phyloP scores from a whole-genome alignment of 2,888 invertebrate species.

The Agrochola litura region DNA sequence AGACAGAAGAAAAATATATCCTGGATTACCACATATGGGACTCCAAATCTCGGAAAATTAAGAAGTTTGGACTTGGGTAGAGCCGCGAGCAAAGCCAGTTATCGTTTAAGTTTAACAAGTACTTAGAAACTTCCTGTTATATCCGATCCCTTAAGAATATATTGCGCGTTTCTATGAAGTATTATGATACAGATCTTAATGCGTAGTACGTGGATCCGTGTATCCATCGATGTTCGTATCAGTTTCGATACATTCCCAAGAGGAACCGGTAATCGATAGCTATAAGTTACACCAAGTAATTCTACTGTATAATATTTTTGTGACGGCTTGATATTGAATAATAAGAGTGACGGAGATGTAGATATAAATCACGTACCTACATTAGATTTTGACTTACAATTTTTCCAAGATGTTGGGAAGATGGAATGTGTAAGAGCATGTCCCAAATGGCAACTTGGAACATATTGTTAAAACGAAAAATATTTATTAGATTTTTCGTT shows the following conservation, averaged over 20 bases:
- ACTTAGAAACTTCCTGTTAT: slow-evolving; percentile 47
- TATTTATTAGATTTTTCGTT: not conserved
- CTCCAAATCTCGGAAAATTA: slow-evolving; percentile 26
- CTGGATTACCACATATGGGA: not conserved
- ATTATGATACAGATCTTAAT: slow-evolving; percentile 60
- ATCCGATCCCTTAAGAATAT: slow-evolving; percentile 41
- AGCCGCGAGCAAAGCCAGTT: slow-evolving; percentile 20
- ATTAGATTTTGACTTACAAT: not conserved
- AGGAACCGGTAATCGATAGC: slow-evolving; percentile 44
- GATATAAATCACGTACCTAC: not conserved
- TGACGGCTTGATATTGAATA: slow-evolving; percentile 11
- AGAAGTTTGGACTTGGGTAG: slow-evolving; percentile 8
- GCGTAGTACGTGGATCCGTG: slow-evolving; percentile 40
- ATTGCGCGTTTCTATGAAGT: slow-evolving; percentile 45
- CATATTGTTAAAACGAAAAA: not conserved
- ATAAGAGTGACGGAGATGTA: not conserved
- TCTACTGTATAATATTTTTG: slow-evolving; percentile 11
- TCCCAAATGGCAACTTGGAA: not conserved
- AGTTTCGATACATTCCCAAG: slow-evolving; percentile 47
- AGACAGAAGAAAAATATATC: not conserved
- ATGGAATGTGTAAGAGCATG: not conserved
- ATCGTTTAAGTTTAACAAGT: slow-evolving; percentile 52
- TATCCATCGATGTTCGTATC: slow-evolving; percentile 45
- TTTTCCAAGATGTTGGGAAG: not conserved
- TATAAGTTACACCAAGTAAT: slow-evolving; percentile 32